Base-by-base conservation (phyloP, 2,113 vertebrate species). In the Nestor notabilis region DNA sequence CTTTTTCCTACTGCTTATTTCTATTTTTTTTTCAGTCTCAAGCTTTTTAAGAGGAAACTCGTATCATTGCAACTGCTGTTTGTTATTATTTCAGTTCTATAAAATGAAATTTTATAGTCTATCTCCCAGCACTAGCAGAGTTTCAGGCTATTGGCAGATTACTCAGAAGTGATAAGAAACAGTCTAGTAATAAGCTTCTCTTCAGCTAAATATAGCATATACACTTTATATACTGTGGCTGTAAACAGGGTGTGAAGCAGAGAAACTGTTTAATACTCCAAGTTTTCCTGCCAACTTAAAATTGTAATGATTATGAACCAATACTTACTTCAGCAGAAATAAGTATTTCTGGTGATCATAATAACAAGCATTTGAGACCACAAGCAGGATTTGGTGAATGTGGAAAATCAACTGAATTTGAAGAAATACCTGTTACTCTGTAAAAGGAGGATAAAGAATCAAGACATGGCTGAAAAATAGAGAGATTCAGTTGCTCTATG, bases 131-230 rank as follows among this genome's bases (percentile, higher is more conserved):
- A 95, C 46, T 87, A 74, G 53, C 18, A 61, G 43, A 85, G 46
- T 85, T 94, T 88, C 37, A 78, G 72, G 68, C 75, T 85, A 74
- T 72, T 95, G 77, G 58, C 83, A 95, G 37, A 72, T 90, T 95
- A 44, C 44, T 93, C 46, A 58, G 60, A 95, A 93, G 60, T 88
- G 81, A 74, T 95, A 85, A 93, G 77, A 89, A 96, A 70, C 70
- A 55, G 46, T 76, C 89, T 70, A 68, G 68, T 71, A 93, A 63
- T 87, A 63, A 94, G 70, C 37, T 68, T 87, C 50, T 77, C 37
- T 91, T 84, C 37, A 85, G 74, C 63, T 91, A 92, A 94, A 93
- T 85, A 58, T 83, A 90, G 71, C 33, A 12, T 41, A 53, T 82
- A 76, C 27, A 52, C 16, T 91, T 87, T 72, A 33, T 82, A 72